Percentiles rank a stretch among this genome's conserved stretches.
phyloP scores from a whole-genome alignment of 2,888 invertebrate species.

The Mesoligia furuncula region DNA sequence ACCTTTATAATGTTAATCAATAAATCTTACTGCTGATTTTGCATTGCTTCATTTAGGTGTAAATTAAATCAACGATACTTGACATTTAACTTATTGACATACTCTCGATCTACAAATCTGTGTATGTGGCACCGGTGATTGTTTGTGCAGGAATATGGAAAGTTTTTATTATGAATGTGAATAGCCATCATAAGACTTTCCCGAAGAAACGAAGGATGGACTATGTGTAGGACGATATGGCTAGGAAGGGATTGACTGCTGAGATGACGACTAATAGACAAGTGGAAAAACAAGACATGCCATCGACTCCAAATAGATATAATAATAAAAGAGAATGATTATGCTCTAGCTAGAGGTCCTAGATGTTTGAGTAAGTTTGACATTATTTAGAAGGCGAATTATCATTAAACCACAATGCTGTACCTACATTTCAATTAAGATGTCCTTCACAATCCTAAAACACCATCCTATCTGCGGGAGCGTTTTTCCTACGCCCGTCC shows the following conservation, averaged over 20 bases:
- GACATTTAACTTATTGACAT: constrained; percentile 1
- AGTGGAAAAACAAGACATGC: neutral
- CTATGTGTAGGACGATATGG: neutral
- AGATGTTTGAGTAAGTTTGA: neutral
- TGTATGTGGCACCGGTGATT: neutral
- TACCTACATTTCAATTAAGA: neutral
- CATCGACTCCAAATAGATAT: neutral
- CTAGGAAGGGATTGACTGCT: neutral
- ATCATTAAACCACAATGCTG: neutral
- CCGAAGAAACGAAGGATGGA: neutral
- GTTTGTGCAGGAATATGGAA: too few species aligned
- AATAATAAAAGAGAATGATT: neutral
- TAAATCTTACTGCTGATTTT: constrained; percentile 33
- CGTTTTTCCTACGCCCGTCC: too few species aligned
- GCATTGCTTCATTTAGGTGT: constrained; percentile 23
- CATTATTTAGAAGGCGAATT: neutral
- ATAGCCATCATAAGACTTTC: neutral
- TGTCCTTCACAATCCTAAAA: too few species aligned
- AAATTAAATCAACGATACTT: neutral
- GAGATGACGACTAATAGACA: neutral
- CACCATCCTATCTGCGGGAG: too few species aligned
- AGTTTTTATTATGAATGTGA: neutral
- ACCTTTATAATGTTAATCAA: constrained; percentile 30
- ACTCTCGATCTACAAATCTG: constrained; percentile 7
- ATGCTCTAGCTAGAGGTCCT: neutral